phyloP scores from a whole-genome alignment of 1,140 invertebrate genomes.

The Hylaeus anthracinus region DNA sequence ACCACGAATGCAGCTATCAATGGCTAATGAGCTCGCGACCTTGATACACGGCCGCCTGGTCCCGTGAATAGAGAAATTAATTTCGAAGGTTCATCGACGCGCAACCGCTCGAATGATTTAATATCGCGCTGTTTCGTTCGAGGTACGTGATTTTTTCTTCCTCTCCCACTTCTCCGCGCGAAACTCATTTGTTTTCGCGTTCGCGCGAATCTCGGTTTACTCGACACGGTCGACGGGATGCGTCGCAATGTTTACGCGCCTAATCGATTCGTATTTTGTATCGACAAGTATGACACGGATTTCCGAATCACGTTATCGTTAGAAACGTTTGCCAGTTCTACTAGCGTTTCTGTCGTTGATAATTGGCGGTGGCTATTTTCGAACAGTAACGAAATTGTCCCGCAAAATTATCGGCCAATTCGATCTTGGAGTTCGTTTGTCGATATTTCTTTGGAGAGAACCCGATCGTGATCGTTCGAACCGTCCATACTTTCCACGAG shows the following conservation, averaged over 20 bases:
- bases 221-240: not conserved
- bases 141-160: not conserved
- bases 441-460: not conserved
- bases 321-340: no score
- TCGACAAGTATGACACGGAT: not conserved
- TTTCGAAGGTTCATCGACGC: constrained; percentile 38
- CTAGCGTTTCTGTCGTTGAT: no score
- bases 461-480: constrained; percentile 2
- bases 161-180: no score
- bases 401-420: constrained; percentile 6
- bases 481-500: constrained; percentile 1
- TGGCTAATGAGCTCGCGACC: constrained; percentile 68
- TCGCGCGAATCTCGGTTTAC: not conserved
- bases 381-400: no score
- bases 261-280: not conserved
- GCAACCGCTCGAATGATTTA: not conserved
- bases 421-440: no score
- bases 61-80: constrained; percentile 59
- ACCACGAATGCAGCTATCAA: constrained; percentile 60
- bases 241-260: not conserved
- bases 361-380: no score
- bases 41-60: constrained; percentile 45
- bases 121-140: not conserved
- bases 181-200: not conserved
- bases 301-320: no score